Base-by-base conservation (phyloP, 2,797 vertebrate genomes). In the Sphaeramia orbicularis region DNA sequence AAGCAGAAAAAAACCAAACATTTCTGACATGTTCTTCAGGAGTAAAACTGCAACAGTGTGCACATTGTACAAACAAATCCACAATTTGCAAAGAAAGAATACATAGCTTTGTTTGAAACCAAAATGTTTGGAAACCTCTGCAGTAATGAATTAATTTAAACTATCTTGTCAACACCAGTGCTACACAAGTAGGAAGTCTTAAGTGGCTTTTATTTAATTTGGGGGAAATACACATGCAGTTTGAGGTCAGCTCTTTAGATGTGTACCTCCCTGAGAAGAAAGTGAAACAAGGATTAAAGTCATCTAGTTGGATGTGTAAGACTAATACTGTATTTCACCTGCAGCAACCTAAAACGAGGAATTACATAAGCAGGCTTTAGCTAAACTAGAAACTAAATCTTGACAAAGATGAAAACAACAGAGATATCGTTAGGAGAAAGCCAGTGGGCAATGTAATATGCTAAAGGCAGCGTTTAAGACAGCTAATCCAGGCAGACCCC, bases 381-480 rank as follows among this genome's bases (percentile, higher is more conserved):
- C 71, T 50, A 64, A 74, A 69, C 50, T 60, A 37, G 21, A 69
- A 75, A 35, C 53, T 54, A 24, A 66, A 77, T 64, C 41, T 60
- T 51, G 19, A 70, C 50, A 36, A 63, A 74, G 74, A 82, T 49
- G 9, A 71, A 79, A 79, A 77, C 45, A 68, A 72, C 53, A 59
- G 50, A 3, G 52, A 62, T 78, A 42, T 58, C 10, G 11, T 71
- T 47, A 63, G 30, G 13, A 61, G 42, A 50, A 58, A 77, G 53
- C 30, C 74, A 61, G 61, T 69, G 52, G 68, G 59, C 72, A 75
- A 76, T 50, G 67, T 71, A 81, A 81, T 53, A 56, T 64, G 67
- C 78, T 83, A 75, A 78, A 71, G 76, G 68, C 63, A 53, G 68
- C 35, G 32, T 80, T 81, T 84, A 85, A 85, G 67, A 80, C 57